These are phyloP conservation scores for Drosophila suzukii DNA, from an alignment of 1,140 invertebrate genomes.

Conservation along the genomic window DNA sequence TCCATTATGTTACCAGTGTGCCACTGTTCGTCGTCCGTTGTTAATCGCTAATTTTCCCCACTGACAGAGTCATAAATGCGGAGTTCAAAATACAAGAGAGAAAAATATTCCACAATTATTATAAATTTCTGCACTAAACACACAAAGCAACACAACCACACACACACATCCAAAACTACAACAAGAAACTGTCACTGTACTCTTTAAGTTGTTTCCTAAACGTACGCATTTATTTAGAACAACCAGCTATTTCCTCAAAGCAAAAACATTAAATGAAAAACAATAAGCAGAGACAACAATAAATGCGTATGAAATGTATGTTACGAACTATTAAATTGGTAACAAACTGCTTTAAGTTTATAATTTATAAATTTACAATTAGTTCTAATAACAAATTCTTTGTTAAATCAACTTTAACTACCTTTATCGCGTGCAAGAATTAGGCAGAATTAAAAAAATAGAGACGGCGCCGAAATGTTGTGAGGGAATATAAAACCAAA, in stretches of 20 bases:
- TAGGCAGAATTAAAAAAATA: constrained; percentile 15
- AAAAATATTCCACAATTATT: constrained; percentile 36
- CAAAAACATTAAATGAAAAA: constrained; percentile 7
- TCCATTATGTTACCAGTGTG: constrained; percentile 18
- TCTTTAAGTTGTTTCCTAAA: constrained; percentile 46
- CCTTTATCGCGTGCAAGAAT: constrained; percentile 19
- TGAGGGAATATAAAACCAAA: constrained; percentile 28
- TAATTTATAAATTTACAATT: constrained; percentile 74
- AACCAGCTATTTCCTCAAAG: constrained; percentile 9
- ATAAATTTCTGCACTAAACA: constrained; percentile 17
- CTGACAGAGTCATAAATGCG: constrained; percentile 27
- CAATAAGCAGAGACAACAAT: constrained; percentile 32
- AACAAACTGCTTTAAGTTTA: constrained; percentile 75
- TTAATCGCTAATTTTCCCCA: constrained; percentile 10
- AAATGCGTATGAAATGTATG: constrained; percentile 54
- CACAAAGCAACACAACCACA: constrained; percentile 6
- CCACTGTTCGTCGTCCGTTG: constrained; percentile 27
- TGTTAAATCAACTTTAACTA: constrained; percentile 54
- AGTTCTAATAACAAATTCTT: constrained; percentile 62
- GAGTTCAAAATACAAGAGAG: constrained; percentile 13
- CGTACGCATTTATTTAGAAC: constrained; percentile 45
- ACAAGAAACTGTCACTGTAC: constrained; percentile 30
- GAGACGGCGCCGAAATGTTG: constrained; percentile 29
- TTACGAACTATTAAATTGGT: constrained; percentile 39
- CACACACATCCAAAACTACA: constrained; percentile 15